Percentiles rank a stretch among this genome's conserved stretches.
Evolutionary conservation across 2,797 vertebrate genomes (phyloP).

Genomic region (Galago senegalensis): DNA sequence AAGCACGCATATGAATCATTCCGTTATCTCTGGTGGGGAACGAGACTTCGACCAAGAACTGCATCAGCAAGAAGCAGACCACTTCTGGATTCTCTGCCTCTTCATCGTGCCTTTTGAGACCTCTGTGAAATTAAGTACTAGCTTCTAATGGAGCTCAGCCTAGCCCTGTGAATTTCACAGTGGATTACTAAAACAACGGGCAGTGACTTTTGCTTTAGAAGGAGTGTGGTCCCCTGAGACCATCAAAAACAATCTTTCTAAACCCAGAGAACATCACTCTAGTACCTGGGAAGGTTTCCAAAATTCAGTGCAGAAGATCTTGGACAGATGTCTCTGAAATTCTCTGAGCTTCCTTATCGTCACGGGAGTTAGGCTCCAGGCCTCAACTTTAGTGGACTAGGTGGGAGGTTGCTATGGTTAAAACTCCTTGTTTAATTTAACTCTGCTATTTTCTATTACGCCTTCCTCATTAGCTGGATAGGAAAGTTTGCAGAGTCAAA

Average conservation of each 20-base stretch:
- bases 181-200: background rate
- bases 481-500: slow-evolving; percentile 44
- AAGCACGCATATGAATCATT: slow-evolving; percentile 48
- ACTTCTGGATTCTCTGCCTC: slow-evolving; percentile 18
- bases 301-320: slow-evolving; percentile 18
- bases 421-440: slow-evolving; percentile 50
- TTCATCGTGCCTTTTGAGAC: background rate
- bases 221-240: background rate
- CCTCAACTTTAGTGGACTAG: background rate
- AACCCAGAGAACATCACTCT: background rate
- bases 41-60: slow-evolving; percentile 50
- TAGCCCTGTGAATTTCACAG: slow-evolving; percentile 46
- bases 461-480: slow-evolving; percentile 73
- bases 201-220: slow-evolving; percentile 52
- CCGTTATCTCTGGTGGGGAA: slow-evolving; percentile 42
- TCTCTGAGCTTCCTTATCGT: slow-evolving; percentile 56
- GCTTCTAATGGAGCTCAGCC: slow-evolving; percentile 15
- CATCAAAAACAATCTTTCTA: slow-evolving; percentile 50
- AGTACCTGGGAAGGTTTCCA: background rate
- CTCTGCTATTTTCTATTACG: slow-evolving; percentile 53
- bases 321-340: background rate
- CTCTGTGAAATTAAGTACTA: slow-evolving; percentile 42
- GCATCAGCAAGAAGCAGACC: background rate
- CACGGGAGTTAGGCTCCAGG: background rate
- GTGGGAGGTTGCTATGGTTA: slow-evolving; percentile 25